Percentiles rank a stretch among this genome's conserved stretches.
Evolutionary conservation across 2,113 vertebrate genomes (phyloP).

Genomic region (Platichthys flesus): DNA sequence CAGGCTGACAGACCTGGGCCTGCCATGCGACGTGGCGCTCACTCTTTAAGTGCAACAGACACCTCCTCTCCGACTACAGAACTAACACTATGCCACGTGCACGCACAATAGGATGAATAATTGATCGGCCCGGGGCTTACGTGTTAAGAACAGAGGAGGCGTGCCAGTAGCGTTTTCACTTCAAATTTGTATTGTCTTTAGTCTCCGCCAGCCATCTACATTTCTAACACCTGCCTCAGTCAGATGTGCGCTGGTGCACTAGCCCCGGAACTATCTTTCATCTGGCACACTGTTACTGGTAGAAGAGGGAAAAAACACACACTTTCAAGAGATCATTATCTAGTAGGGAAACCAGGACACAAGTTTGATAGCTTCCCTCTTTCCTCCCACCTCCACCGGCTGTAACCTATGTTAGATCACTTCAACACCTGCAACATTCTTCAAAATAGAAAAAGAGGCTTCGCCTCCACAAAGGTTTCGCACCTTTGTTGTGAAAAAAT

Average conservation of each 20-base stretch:
- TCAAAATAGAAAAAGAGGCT: constrained; percentile 34
- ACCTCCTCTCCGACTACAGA: constrained; percentile 85
- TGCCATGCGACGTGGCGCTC: constrained; percentile 76
- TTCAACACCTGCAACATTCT: constrained; percentile 72
- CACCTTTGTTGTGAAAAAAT: constrained; percentile 21
- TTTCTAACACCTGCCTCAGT: constrained; percentile 98
- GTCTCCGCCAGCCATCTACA: constrained; percentile 95
- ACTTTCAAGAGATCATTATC: constrained; percentile 87
- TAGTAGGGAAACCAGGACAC: constrained; percentile 83
- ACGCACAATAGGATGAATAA: constrained; percentile 94
- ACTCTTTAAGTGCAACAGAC: constrained; percentile 85
- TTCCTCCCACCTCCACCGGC: constrained; percentile 63
- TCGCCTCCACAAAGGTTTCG: constrained; percentile 44
- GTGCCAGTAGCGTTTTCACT: constrained; percentile 96
- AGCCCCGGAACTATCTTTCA: constrained; percentile 89
- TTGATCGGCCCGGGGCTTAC: constrained; percentile 89
- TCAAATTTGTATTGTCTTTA: constrained; percentile 99
- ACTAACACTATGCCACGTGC: constrained; percentile 79
- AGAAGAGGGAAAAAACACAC: constrained; percentile 75
- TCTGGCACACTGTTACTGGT: constrained; percentile 85
- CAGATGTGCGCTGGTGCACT: constrained; percentile 85
- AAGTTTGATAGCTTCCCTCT: constrained; percentile 76
- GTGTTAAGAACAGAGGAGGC: constrained; percentile 86
- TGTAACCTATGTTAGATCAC: constrained; percentile 80
- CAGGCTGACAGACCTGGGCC: constrained; percentile 73